Base-by-base conservation (phyloP, 64 coral and sea anemone species). In the Stichodactyla helianthus region DNA sequence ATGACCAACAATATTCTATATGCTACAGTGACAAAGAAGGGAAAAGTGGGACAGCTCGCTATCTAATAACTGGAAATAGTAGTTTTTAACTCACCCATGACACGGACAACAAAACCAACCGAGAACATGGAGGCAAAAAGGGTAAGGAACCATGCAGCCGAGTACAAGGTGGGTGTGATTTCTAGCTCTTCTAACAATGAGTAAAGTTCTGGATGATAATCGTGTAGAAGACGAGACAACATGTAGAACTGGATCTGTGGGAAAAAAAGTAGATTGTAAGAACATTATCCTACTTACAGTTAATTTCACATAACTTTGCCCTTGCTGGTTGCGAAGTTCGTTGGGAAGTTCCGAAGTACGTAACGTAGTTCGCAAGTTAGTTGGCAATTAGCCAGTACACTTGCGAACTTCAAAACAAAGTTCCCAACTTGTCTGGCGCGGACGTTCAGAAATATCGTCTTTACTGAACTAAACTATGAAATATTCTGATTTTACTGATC, bases 101-200 rank as follows among this genome's bases (percentile, higher is more conserved):
- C 90, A 86, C 97, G 87, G 23, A 89, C 93, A 10, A 94, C 97
- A 83, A 99, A 99, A 20, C 93, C 93, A 77, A 95, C 86, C n/a
- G 93, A 90, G 85, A 91, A 99, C 59, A 91, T 89, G 35, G 97
- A 99, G 0, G 97, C 97, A 85, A 99, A 99, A 13, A 99, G 86
- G 18, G 97, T 99, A 18, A 99, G 88, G 85, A 99, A 99, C 97
- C 97, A 99, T 55, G 93, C 89, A 6, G 97, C 97, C 12, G 97
- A 87, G 20, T 99, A 99, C 15, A 99, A 93, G 12, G 97, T 90
- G 0, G 97, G 97, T 0, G 93, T 95, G 19, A 99, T 92, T 80
- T 99, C 97, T 52, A 88, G 85, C 55, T 99, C 93, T 53, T 95
- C 86, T 10, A 99, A 77, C 80, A 91, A 85, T 53, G 94, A 93